phyloP scores from a whole-genome alignment of 2,113 vertebrate genomes.

The Hirundichthys speculiger region DNA sequence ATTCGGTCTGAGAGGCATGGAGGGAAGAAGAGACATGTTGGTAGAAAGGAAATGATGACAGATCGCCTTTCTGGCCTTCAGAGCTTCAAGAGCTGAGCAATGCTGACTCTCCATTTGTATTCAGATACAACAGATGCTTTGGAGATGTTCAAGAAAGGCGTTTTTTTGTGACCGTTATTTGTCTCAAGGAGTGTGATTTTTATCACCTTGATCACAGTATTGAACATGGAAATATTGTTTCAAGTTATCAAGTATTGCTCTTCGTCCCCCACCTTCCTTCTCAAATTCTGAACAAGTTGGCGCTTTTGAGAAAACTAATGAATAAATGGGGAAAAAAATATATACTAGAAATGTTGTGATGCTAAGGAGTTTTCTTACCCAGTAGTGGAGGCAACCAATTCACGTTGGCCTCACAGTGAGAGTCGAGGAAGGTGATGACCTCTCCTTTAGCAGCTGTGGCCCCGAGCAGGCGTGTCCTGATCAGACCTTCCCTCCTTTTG shows the following conservation, averaged over 20 bases:
- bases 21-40: background rate
- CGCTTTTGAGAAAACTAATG: no score
- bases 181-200: no score
- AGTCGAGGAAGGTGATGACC: constrained; percentile 97
- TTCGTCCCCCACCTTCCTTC: no score
- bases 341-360: accelerated
- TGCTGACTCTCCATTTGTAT: no score
- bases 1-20: constrained; percentile 90
- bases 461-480: constrained; percentile 93
- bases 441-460: constrained; percentile 88
- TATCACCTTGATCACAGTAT: no score
- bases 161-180: no score
- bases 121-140: no score
- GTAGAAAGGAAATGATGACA: background rate
- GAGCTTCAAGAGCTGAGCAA: constrained; percentile 1
- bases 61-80: background rate
- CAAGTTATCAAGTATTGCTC: no score
- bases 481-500: constrained; percentile 93
- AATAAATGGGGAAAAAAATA: background rate
- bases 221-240: no score
- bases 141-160: no score
- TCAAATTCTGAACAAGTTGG: no score
- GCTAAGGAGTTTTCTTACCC: constrained; percentile 73
- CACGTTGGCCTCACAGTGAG: constrained; percentile 95
- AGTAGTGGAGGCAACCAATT: constrained; percentile 97